phyloP scores from a whole-genome alignment of 2,113 vertebrate species.

The Alosa alosa region DNA sequence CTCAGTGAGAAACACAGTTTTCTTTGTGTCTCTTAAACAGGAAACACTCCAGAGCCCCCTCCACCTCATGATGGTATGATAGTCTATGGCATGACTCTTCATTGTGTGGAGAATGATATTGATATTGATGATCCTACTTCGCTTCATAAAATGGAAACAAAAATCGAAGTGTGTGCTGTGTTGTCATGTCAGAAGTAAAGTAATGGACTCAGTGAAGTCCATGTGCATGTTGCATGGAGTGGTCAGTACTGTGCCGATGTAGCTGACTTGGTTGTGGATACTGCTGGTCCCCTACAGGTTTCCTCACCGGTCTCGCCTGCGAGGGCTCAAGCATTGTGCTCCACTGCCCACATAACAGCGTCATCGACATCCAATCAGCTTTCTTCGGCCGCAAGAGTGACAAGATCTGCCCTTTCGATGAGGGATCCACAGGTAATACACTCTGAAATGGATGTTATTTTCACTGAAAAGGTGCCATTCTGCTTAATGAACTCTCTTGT shows the following conservation, averaged over 20 bases:
- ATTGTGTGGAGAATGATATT: not conserved
- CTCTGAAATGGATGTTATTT: not conserved
- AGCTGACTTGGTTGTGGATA: not conserved
- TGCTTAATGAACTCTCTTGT: not conserved
- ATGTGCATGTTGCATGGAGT: not conserved
- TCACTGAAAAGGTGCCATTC: too few relatives aligned
- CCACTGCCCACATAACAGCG: conserved; percentile 67
- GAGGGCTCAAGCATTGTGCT: conserved; percentile 61
- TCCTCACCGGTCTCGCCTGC: conserved; percentile 62
- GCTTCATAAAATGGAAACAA: too few relatives aligned
- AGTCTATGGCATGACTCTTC: not conserved
- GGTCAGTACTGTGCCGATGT: not conserved
- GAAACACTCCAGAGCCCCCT: conserved; percentile 65
- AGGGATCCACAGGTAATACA: conserved; percentile 45
- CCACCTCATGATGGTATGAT: conserved; percentile 73
- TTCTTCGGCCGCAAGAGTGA: conserved; percentile 65
- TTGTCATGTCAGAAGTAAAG: too few relatives aligned
- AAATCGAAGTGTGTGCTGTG: not conserved
- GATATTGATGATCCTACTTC: not conserved
- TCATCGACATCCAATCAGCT: conserved; percentile 73
- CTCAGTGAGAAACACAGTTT: not conserved
- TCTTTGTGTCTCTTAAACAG: conserved; percentile 48
- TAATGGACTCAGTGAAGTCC: not conserved
- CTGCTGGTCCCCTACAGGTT: conserved; percentile 56
- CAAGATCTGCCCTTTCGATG: conserved; percentile 62